Base-by-base conservation (phyloP, 2,888 invertebrate genomes). In the Lymantria monacha region DNA sequence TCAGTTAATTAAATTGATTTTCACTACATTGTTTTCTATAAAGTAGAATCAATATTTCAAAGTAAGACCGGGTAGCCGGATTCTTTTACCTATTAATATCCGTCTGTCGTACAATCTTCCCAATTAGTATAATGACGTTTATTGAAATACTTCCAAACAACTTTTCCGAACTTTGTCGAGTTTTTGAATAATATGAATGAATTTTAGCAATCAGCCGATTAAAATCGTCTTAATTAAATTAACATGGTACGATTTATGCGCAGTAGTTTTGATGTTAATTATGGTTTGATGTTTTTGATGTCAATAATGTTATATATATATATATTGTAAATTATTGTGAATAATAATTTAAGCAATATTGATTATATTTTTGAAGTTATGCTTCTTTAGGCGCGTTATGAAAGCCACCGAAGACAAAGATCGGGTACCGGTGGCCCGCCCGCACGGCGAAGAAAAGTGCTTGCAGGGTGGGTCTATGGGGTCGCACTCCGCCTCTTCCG, bases 101-200 rank as follows among this genome's bases (percentile, higher is more conserved):
- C 30, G 38, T 41, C 47, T 48, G 49, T 37, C 51, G 44, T 48
- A 70, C 70, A 70, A 65, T 72, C 69, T 67, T 66, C 52, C 69
- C 74, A 76, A 82, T 82, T 79, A 78, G 64, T 61, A 55, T 65
- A 67, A 77, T 76, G 78, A 74, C 79, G 71, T 79, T 82, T 79
- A 81, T 82, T 82, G 77, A 78, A 83, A 83, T 79, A 74, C 79
- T 81, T 81, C 61, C 59, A 59, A 69, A 69, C 63, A 69, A 70
- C 56, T 71, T 66, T n/a, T 48, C 45, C 48, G n/a, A 43, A 68
- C 61, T 72, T 61, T 45, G 48, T 40, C 2, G 51, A 59, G 57
- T 65, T 70, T 66, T 54, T 63, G 76, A 76, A 76, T 79, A 75
- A 72, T 69, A 78, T 74, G 76, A 79, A 83, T 81, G 76, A 72